These are phyloP conservation scores for Prostheceraeus crozeri DNA, from an alignment of 2,888 invertebrate genomes.

Conservation along the genomic window DNA sequence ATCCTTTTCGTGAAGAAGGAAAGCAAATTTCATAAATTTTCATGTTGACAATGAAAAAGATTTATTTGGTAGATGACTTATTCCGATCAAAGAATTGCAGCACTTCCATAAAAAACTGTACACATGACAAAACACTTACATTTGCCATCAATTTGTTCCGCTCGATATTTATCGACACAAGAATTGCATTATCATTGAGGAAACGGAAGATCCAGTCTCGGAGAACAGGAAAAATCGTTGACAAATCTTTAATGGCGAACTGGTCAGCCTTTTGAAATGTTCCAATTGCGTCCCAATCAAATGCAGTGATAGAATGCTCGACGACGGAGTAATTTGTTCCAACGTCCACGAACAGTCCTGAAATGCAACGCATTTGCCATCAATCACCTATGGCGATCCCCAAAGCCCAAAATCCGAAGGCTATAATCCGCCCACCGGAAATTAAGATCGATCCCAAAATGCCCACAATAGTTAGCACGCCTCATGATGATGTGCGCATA, in stretches of 20 bases:
- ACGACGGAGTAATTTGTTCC: slow-evolving; percentile 38
- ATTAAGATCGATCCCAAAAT: no score
- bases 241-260: slow-evolving; percentile 7
- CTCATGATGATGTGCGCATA: no score
- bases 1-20: no score
- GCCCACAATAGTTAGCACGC: no score
- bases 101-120: no score
- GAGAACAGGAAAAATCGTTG: slow-evolving; percentile 24
- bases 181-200: slow-evolving; percentile 5
- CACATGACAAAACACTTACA: neutral
- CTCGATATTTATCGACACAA: neutral
- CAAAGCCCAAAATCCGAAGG: no score
- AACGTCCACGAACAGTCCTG: slow-evolving; percentile 40
- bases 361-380: no score
- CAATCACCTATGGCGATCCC: no score
- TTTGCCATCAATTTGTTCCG: slow-evolving; percentile 27
- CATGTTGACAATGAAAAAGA: slow-evolving; percentile 3
- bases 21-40: no score
- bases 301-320: slow-evolving; percentile 40
- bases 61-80: no score
- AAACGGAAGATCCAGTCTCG: slow-evolving; percentile 29
- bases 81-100: no score
- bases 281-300: slow-evolving; percentile 36
- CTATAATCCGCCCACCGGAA: no score
- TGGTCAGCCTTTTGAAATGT: slow-evolving; percentile 7